A percentile compares a stretch with the other conserved stretches of the same genome.
Evolutionary conservation across 2,888 invertebrate species (phyloP).

Genomic region (Pilophorus perplexus): DNA sequence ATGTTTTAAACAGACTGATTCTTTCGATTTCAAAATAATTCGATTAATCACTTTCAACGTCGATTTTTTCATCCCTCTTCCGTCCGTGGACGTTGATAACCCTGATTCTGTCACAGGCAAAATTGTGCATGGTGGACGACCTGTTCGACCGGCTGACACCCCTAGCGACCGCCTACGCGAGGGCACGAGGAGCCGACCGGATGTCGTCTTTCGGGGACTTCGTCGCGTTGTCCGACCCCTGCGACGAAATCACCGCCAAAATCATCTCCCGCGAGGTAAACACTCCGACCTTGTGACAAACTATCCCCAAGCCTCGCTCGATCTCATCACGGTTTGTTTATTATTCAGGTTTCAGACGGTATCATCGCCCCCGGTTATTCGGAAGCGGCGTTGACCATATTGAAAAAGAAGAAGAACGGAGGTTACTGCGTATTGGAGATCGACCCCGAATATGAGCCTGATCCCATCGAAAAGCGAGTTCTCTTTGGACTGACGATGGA

Average conservation of each 20-base stretch:
- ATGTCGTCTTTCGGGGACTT: constrained; percentile 99
- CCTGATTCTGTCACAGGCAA: too few relatives aligned
- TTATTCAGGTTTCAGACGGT: constrained; percentile 87
- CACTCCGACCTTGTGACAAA: too few relatives aligned
- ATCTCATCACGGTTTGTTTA: too few relatives aligned
- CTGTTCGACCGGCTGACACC: constrained; percentile 70
- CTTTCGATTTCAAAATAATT: too few relatives aligned
- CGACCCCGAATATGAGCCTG: constrained; percentile 80
- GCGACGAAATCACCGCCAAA: constrained; percentile 85
- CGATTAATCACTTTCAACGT: too few relatives aligned
- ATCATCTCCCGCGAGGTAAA: constrained; percentile 76
- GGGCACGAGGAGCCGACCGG: constrained; percentile 94
- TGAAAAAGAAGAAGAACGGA: constrained; percentile 94
- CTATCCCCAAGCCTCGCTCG: too few relatives aligned
- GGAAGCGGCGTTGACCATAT: constrained; percentile 74
- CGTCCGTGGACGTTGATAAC: too few relatives aligned
- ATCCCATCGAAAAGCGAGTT: constrained; percentile 74
- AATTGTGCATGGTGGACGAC: constrained; percentile 92
- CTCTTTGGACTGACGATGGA: constrained; percentile 82
- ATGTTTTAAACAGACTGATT: too few relatives aligned
- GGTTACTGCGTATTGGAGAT: constrained; percentile 89
- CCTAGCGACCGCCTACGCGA: constrained; percentile 86
- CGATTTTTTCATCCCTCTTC: not conserved
- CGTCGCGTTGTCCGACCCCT: constrained; percentile 86
- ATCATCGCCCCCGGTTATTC: constrained; percentile 92